Conservation (phyloP, 2,113 vertebrate genomes). For the Garra rufa region DNA sequence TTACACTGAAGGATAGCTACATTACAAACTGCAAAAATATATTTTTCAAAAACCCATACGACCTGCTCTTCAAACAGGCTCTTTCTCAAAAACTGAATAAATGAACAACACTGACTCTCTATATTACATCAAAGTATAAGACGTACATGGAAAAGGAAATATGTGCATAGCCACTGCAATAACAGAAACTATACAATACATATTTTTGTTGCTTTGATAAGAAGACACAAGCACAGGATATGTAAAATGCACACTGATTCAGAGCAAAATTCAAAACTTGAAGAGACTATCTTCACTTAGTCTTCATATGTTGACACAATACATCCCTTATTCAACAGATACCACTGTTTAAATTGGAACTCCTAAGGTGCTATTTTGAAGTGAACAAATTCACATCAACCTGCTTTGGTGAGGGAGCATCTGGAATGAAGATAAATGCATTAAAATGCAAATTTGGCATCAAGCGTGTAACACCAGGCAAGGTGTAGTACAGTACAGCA, state of each 20-base stretch:
- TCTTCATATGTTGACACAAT: not conserved
- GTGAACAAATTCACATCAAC: not conserved
- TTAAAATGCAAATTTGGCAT: slow-evolving; percentile 1
- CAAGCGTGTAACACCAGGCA: not conserved
- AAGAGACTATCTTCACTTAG: not conserved
- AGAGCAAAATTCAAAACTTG: not conserved
- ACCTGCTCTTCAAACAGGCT: no score
- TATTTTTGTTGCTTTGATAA: not conserved
- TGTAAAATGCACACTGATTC: not conserved
- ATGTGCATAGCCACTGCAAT: not conserved
- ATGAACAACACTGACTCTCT: not conserved
- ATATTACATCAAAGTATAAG: not conserved
- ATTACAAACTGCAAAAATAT: no score
- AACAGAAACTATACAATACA: not conserved
- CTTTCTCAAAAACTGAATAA: not conserved
- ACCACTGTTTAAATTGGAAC: not conserved
- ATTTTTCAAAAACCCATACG: no score
- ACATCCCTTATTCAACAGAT: not conserved
- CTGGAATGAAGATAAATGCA: not conserved
- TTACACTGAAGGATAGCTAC: no score
- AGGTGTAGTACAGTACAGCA: not conserved
- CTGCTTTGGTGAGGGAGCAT: not conserved
- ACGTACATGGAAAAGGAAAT: not conserved
- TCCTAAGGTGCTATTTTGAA: not conserved
- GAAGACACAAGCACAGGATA: not conserved